Evolutionary conservation across 2,888 invertebrate species (phyloP).

Genomic region (Timandra comae): DNA sequence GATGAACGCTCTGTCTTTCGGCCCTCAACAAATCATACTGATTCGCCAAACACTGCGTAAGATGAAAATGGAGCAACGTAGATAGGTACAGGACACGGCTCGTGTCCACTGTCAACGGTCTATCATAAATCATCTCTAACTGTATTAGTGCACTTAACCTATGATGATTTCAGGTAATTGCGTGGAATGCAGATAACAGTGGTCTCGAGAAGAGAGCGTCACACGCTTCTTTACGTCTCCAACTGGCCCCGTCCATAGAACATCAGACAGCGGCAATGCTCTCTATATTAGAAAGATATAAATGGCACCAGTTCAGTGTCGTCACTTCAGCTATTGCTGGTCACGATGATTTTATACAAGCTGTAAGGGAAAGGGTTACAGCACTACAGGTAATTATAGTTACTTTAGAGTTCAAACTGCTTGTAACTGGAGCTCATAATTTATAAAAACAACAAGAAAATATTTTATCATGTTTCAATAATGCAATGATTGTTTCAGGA

Average conservation of each 20-base stretch:
- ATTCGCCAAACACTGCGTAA: no score
- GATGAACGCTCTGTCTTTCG: no score
- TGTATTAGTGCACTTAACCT: no score
- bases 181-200: slow-evolving; percentile 98
- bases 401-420: neutral
- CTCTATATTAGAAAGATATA: slow-evolving; percentile 94
- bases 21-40: no score
- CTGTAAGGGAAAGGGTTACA: slow-evolving; percentile 90
- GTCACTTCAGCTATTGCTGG: slow-evolving; percentile 96
- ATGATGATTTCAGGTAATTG: slow-evolving; percentile 84
- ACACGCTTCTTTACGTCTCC: slow-evolving; percentile 92
- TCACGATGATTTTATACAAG: slow-evolving; percentile 96
- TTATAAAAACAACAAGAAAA: no score
- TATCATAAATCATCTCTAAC: no score
- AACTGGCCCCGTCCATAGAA: slow-evolving; percentile 96
- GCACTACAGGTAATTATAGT: slow-evolving; percentile 81
- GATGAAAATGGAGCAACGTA: no score
- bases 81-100: no score
- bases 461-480: no score
- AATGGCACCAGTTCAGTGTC: slow-evolving; percentile 97
- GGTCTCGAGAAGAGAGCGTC: slow-evolving; percentile 88
- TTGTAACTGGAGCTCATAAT: neutral
- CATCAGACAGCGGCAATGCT: slow-evolving; percentile 98
- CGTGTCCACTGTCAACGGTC: no score
- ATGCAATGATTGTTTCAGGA: slow-evolving; percentile 39